A percentile compares a stretch with the other conserved stretches of the same genome.
Evolutionary conservation across 2,888 invertebrate genomes (phyloP).

Genomic region (Noctua fimbriata): DNA sequence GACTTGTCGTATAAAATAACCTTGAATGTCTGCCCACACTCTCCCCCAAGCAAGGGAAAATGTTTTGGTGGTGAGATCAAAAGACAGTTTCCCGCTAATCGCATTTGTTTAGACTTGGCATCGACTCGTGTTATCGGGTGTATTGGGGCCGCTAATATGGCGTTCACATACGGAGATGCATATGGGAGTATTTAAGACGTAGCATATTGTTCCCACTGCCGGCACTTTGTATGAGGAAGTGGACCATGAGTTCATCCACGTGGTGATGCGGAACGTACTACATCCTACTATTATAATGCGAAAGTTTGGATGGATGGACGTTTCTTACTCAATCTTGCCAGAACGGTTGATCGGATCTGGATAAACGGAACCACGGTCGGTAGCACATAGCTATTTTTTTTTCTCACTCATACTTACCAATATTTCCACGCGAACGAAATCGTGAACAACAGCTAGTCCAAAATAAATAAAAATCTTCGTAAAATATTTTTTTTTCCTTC

Average conservation of each 20-base stretch:
- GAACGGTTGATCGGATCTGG: no score
- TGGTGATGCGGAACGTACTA: no score
- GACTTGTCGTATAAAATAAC: slow-evolving; percentile 1
- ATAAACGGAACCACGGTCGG: no score
- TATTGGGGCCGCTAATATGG: slow-evolving; percentile 54
- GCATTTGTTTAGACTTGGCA: slow-evolving; percentile 63
- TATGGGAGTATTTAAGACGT: background rate
- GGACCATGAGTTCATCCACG: no score
- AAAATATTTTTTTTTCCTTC: background rate
- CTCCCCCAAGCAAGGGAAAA: slow-evolving; percentile 42
- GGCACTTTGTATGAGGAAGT: background rate
- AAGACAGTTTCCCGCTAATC: slow-evolving; percentile 69
- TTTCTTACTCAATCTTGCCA: no score
- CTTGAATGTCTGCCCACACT: slow-evolving; percentile 16
- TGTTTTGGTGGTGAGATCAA: slow-evolving; percentile 68
- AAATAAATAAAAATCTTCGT: background rate
- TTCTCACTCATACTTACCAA: no score
- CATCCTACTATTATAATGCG: no score
- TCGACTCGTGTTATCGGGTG: slow-evolving; percentile 42
- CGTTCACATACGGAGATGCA: slow-evolving; percentile 23
- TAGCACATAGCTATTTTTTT: no score
- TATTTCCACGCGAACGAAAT: no score
- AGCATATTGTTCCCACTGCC: background rate
- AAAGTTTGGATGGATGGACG: no score
- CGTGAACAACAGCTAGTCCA: background rate